These are phyloP conservation scores for Sturnus vulgaris DNA, from an alignment of 2,113 vertebrate species.

Conservation along the genomic window DNA sequence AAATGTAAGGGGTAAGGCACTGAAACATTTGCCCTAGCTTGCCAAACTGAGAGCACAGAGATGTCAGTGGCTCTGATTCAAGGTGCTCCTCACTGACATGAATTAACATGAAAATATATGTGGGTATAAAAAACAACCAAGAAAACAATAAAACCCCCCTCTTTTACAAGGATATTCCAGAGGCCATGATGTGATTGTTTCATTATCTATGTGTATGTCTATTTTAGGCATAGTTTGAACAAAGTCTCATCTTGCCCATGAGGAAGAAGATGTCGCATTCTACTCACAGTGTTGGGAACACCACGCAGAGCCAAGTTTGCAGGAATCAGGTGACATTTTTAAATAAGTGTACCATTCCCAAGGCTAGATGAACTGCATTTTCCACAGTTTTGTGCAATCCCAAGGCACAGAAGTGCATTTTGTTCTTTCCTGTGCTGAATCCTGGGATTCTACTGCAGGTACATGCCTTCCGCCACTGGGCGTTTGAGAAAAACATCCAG, in stretches of 20 bases:
- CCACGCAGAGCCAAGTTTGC: background rate
- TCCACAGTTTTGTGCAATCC: background rate
- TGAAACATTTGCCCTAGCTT: background rate
- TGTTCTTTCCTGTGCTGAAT: background rate
- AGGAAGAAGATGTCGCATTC: background rate
- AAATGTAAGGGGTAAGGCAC: background rate
- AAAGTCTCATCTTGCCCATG: background rate
- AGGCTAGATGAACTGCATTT: background rate
- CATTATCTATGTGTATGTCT: background rate
- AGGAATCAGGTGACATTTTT: background rate
- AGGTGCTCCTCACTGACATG: background rate
- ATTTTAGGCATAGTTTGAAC: background rate
- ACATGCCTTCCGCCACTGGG: background rate
- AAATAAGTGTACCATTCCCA: background rate
- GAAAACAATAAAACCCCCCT: background rate
- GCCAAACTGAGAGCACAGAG: background rate
- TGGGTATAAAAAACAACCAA: background rate
- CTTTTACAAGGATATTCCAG: background rate
- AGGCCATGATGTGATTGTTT: background rate
- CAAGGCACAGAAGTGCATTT: background rate
- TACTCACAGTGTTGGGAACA: background rate
- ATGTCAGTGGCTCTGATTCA: background rate
- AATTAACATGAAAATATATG: background rate
- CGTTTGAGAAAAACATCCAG: background rate
- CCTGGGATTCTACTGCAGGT: background rate